Evolutionary conservation across 2,113 vertebrate genomes (phyloP).

Genomic region (Xiphorhynchus elegans): DNA sequence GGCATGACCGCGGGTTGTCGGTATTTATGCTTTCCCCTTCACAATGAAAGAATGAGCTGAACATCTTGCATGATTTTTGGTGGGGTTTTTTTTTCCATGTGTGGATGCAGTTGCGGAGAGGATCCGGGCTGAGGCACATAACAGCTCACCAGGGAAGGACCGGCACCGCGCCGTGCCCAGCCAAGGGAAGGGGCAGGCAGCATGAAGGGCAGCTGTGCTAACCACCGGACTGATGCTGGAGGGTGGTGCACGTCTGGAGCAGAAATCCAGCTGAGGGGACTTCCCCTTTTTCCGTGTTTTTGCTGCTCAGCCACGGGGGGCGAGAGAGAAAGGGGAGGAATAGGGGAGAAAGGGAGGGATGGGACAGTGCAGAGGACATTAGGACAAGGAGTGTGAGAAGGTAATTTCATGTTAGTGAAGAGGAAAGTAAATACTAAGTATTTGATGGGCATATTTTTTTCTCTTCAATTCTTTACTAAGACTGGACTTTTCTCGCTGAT

Average conservation of each 20-base stretch:
- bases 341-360: background rate
- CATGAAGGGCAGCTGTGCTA: background rate
- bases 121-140: background rate
- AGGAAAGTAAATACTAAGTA: constrained; percentile 63
- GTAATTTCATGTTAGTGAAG: constrained; percentile 32
- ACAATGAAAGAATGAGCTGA: background rate
- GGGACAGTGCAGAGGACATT: background rate
- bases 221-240: background rate
- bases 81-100: too few species aligned
- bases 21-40: background rate
- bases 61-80: background rate
- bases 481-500: constrained; percentile 60
- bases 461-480: constrained; percentile 23
- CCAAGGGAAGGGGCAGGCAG: background rate
- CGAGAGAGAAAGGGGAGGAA: background rate
- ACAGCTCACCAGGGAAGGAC: background rate
- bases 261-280: background rate
- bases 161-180: background rate
- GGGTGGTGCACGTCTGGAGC: background rate
- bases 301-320: background rate
- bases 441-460: constrained; percentile 64
- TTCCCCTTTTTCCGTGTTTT: background rate
- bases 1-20: background rate
- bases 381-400: background rate
- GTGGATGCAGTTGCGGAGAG: background rate